Conservation (phyloP, 1,140 invertebrate genomes). For the Papilio machaon region DNA sequence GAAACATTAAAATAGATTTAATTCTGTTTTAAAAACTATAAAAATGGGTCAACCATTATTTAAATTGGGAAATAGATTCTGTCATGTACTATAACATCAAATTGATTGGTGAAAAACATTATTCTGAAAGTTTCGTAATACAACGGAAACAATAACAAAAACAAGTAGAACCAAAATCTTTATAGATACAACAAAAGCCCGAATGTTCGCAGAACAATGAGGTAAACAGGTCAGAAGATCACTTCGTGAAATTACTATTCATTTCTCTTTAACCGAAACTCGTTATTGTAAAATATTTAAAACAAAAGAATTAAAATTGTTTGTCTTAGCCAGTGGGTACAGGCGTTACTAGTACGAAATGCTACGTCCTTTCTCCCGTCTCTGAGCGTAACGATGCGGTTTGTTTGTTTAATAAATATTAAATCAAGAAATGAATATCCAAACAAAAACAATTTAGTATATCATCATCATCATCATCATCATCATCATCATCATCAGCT, state of each 20-base stretch:
- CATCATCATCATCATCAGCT: too few relatives aligned
- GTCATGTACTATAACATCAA: background rate
- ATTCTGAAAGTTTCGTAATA: background rate
- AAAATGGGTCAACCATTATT: background rate
- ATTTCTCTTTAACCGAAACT: constrained; percentile 32
- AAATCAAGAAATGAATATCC: background rate
- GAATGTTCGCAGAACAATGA: background rate
- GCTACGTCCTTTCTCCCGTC: background rate
- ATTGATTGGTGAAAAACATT: constrained; percentile 4
- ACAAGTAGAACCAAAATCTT: background rate
- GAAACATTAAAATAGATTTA: background rate
- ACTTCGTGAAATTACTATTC: constrained; percentile 35
- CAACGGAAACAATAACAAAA: constrained; percentile 16
- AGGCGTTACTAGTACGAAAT: constrained; percentile 4
- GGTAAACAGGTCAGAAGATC: constrained; percentile 28
- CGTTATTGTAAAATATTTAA: constrained; percentile 35
- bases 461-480: too few relatives aligned
- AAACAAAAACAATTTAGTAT: background rate
- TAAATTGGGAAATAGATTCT: background rate
- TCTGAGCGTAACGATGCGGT: constrained; percentile 9
- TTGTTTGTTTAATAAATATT: constrained; percentile 26
- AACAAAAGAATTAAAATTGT: constrained; percentile 33
- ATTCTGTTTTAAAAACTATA: background rate
- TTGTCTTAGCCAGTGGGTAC: background rate
- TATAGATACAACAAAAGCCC: constrained; percentile 8